These are phyloP conservation scores for Aplodontia rufa DNA, from an alignment of 2,113 vertebrate species.

Conservation along the genomic window DNA sequence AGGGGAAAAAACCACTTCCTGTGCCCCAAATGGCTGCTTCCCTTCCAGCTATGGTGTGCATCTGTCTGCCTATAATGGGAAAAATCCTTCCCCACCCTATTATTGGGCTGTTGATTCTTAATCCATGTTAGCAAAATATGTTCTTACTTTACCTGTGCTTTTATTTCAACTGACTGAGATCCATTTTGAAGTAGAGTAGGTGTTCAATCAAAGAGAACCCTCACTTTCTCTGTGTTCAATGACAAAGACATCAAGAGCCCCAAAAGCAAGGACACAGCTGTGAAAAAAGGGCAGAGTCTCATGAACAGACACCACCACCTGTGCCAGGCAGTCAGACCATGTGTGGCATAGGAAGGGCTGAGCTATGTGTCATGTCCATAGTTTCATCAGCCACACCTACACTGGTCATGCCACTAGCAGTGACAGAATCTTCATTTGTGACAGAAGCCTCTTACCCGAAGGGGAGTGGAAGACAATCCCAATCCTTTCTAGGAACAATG, in stretches of 20 bases:
- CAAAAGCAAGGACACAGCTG: not conserved
- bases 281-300: not conserved
- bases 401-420: not conserved
- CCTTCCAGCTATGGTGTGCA: not conserved
- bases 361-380: fast-evolving
- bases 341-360: fast-evolving
- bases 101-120: not conserved
- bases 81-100: not conserved
- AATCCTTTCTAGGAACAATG: not conserved
- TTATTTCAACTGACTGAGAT: not conserved
- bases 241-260: not conserved
- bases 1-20: not conserved
- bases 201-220: not conserved
- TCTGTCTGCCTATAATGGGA: not conserved
- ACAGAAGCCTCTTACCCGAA: not conserved
- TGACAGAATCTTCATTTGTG: not conserved
- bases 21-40: not conserved
- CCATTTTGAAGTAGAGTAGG: not conserved
- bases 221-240: not conserved
- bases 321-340: fast-evolving
- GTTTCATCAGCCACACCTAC: not conserved
- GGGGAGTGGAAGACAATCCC: not conserved
- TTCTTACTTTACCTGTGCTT: not conserved
- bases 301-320: not conserved
- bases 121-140: not conserved